A percentile compares a stretch with the other conserved stretches of the same genome.
Conservation (phyloP, 2,888 invertebrate genomes). For the Volucella zonaria region DNA sequence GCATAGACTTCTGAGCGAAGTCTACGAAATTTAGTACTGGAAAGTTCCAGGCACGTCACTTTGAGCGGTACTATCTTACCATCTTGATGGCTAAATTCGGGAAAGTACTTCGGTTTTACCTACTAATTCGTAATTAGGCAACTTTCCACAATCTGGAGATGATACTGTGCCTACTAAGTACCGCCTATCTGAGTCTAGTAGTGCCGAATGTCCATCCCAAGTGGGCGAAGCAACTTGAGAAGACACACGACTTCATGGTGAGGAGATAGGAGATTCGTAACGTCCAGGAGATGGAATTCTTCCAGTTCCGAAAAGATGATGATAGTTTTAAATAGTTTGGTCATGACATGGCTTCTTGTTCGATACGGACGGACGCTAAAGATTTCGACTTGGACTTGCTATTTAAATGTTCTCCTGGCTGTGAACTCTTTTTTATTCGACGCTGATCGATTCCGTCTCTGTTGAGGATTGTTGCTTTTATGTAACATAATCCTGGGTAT, state of each 20-base stretch:
- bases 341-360: slow-evolving; percentile 76
- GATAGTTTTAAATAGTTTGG: slow-evolving; percentile 75
- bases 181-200: slow-evolving; percentile 78
- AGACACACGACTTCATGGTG: slow-evolving; percentile 76
- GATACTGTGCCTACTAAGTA: slow-evolving; percentile 75
- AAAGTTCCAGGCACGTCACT: slow-evolving; percentile 84
- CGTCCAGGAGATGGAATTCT: slow-evolving; percentile 40
- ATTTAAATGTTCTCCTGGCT: slow-evolving; percentile 28
- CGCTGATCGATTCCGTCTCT: slow-evolving; percentile 55
- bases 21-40: slow-evolving; percentile 84
- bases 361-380: slow-evolving; percentile 78
- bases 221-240: slow-evolving; percentile 72
- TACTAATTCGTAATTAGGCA: slow-evolving; percentile 69
- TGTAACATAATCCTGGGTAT: neutral
- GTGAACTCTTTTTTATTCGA: slow-evolving; percentile 27
- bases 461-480: slow-evolving; percentile 11
- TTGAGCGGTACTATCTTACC: slow-evolving; percentile 83
- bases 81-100: slow-evolving; percentile 81
- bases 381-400: slow-evolving; percentile 76
- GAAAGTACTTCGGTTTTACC: slow-evolving; percentile 77
- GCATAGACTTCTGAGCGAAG: too few relatives aligned
- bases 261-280: slow-evolving; percentile 77
- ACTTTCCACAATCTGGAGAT: slow-evolving; percentile 71
- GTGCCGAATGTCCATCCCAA: slow-evolving; percentile 75
- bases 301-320: neutral